These are phyloP conservation scores for Panagrolaimus sp. DNA, from an alignment of 1,140 invertebrate species.

Conservation along the genomic window DNA sequence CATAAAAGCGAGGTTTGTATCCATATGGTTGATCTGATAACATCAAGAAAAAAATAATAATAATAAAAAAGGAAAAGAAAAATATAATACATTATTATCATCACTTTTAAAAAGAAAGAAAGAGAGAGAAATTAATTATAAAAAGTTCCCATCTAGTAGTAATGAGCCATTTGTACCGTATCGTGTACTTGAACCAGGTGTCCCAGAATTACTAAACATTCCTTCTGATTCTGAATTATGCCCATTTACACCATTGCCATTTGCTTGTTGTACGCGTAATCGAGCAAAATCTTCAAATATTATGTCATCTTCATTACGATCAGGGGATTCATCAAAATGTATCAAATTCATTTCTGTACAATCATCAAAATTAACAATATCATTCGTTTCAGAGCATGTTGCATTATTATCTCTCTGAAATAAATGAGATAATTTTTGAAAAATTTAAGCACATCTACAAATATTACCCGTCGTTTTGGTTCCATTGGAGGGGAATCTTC, in stretches of 20 bases:
- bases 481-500: conserved; percentile 19
- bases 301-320: conserved; percentile 80
- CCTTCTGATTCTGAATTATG: neutral
- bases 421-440: too few relatives aligned
- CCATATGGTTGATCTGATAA: too few relatives aligned
- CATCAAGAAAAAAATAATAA: too few relatives aligned
- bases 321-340: conserved; percentile 64
- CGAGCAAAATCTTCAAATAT: conserved; percentile 99
- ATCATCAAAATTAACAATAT: conserved; percentile 15
- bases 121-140: too few relatives aligned
- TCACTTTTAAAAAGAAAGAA: too few relatives aligned
- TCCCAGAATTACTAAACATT: conserved; percentile 4
- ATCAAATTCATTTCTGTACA: conserved; percentile 6
- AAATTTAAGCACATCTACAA: too few relatives aligned
- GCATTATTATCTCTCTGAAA: neutral
- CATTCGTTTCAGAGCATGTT: neutral
- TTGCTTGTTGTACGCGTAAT: conserved; percentile 62
- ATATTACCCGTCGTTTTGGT: conserved; percentile 9
- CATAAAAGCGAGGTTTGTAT: too few relatives aligned
- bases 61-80: too few relatives aligned
- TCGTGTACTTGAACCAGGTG: neutral
- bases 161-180: neutral
- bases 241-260: neutral
- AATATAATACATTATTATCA: too few relatives aligned
- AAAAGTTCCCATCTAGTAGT: too few relatives aligned